Evolutionary conservation across 1,140 invertebrate species (phyloP).

Genomic region (Drosophila azteca): DNA sequence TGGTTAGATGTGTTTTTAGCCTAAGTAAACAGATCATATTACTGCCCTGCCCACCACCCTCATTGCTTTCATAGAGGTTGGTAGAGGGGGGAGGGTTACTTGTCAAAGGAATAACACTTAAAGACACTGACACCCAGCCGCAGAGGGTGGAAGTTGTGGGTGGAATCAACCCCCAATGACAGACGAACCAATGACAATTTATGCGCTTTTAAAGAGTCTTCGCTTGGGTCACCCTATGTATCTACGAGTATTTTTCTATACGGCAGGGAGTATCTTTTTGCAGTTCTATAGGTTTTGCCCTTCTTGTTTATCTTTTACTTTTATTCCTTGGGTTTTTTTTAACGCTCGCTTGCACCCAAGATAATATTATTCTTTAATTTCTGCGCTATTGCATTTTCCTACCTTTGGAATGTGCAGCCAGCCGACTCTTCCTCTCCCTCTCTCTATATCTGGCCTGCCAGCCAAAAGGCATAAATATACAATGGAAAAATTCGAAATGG

Average conservation of each 20-base stretch:
- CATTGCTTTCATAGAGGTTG: conserved; percentile 21
- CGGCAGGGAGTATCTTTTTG: neutral
- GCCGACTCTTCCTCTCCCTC: neutral
- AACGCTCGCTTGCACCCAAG: conserved; percentile 71
- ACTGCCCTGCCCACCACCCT: conserved; percentile 9
- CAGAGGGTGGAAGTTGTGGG: neutral
- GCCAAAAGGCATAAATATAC: conserved; percentile 77
- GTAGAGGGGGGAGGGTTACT: conserved; percentile 49
- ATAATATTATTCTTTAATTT: conserved; percentile 81
- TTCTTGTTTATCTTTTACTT: conserved; percentile 20
- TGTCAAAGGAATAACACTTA: conserved; percentile 70
- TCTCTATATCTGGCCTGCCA: neutral
- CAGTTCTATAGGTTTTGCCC: neutral
- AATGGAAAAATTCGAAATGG: conserved; percentile 35
- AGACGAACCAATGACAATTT: conserved; percentile 59
- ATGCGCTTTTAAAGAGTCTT: conserved; percentile 75
- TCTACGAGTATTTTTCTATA: neutral
- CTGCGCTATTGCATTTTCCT: conserved; percentile 68
- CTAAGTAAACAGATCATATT: conserved; percentile 74
- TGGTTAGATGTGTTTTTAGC: conserved; percentile 10
- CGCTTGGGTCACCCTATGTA: neutral
- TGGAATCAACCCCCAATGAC: conserved; percentile 15
- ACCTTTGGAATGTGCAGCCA: conserved; percentile 38
- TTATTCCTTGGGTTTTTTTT: conserved; percentile 29
- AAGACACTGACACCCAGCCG: conserved; percentile 32